Conservation (phyloP, 2,113 vertebrate species). For the Fregetta grallaria region DNA sequence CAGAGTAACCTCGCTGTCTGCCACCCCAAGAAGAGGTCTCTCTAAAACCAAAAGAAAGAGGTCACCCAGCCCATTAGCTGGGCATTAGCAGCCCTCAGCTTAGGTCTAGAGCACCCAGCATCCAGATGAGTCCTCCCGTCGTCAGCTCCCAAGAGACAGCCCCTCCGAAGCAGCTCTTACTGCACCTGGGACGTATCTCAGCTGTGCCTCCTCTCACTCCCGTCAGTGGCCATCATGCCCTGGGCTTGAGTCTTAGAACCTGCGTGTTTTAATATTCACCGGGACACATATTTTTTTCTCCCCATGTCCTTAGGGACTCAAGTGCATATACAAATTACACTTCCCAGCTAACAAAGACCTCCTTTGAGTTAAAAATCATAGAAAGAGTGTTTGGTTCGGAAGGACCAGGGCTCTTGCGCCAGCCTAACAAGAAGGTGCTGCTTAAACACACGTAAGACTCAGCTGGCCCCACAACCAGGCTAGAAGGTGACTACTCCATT, state of each 20-base stretch:
- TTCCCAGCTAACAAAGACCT: background rate
- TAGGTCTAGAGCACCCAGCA: background rate
- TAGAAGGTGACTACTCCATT: background rate
- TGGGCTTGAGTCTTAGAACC: background rate
- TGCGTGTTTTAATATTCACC: background rate
- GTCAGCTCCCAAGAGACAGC: background rate
- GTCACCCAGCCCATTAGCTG: background rate
- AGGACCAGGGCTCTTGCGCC: background rate
- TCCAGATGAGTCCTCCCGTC: background rate
- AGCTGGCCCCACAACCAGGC: accelerated
- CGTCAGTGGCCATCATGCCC: background rate
- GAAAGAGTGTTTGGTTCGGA: no score
- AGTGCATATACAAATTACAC: background rate
- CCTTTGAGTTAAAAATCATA: background rate
- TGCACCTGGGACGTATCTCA: background rate
- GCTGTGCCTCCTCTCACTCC: background rate
- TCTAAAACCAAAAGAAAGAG: background rate
- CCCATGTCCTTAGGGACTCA: background rate
- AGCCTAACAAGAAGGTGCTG: background rate
- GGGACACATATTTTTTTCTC: background rate
- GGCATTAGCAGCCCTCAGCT: background rate
- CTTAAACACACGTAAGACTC: accelerated
- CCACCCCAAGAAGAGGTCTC: background rate
- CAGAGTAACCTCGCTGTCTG: background rate
- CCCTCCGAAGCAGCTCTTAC: background rate